phyloP scores from a whole-genome alignment of 2,888 invertebrate genomes.

The Strigamia crassipes region DNA sequence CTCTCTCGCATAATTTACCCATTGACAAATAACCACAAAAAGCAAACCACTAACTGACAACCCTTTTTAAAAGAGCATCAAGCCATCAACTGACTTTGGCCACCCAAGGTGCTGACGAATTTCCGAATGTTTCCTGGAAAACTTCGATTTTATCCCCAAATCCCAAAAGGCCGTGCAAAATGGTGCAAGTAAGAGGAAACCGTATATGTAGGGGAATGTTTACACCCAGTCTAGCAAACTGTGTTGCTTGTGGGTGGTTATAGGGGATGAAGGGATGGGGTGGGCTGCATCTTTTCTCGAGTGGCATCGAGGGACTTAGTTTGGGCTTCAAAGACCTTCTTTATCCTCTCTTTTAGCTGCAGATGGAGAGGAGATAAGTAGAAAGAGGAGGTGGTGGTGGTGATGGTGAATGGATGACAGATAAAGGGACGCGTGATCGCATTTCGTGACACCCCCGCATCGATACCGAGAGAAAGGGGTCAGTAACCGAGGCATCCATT shows the following conservation, averaged over 20 bases:
- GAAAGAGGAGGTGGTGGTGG: not conserved
- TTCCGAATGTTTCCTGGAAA: not conserved
- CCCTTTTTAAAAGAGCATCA: not conserved
- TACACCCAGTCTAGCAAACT: not conserved
- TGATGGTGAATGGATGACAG: not conserved
- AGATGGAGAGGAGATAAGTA: conserved; percentile 11
- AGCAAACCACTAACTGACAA: not conserved
- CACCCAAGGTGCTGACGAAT: not conserved
- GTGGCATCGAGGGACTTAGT: conserved; percentile 8
- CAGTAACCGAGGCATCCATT: not conserved
- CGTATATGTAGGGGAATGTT: not conserved
- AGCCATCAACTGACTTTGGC: not conserved
- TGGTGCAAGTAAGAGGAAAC: not conserved
- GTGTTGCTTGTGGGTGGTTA: conserved; percentile 16
- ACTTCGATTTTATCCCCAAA: not conserved
- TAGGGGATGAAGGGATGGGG: not conserved
- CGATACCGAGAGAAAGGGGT: conserved; percentile 5
- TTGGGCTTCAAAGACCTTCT: not conserved
- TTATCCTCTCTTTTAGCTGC: conserved; percentile 12
- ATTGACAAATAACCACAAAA: conserved; percentile 5
- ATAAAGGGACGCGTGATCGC: not conserved
- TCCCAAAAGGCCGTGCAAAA: not conserved
- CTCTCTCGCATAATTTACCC: conserved; percentile 1
- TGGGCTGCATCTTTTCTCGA: not conserved
- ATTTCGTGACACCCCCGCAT: conserved; percentile 7